Conservation (phyloP, 1,140 invertebrate species). For the Apis florea region DNA sequence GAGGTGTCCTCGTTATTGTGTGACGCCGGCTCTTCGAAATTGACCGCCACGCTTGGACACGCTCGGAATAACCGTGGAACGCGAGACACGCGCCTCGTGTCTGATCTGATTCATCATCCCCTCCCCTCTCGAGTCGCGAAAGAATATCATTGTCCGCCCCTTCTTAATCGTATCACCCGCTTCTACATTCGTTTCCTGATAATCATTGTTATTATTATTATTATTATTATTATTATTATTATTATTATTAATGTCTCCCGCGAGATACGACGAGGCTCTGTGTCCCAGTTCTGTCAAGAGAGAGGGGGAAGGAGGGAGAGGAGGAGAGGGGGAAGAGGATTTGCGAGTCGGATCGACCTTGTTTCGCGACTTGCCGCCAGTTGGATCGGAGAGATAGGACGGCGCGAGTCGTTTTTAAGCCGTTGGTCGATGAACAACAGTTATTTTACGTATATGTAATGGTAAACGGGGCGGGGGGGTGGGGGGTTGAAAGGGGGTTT, state of each 20-base stretch:
- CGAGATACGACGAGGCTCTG: background rate
- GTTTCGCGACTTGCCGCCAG: background rate
- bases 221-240: conserved; percentile 21
- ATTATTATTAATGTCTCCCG: background rate
- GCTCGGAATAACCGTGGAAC: background rate
- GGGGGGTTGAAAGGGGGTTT: too few species aligned
- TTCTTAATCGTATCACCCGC: background rate
- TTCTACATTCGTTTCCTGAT: conserved; percentile 11
- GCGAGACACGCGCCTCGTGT: background rate
- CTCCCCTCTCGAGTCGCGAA: conserved; percentile 2
- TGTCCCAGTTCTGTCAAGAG: background rate
- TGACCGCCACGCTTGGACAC: background rate
- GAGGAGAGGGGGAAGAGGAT: background rate
- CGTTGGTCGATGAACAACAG: too few species aligned
- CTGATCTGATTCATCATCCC: background rate
- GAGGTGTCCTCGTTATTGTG: conserved; percentile 41
- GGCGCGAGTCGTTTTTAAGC: too few species aligned
- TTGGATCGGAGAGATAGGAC: too few species aligned
- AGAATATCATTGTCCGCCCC: background rate
- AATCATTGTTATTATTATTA: conserved; percentile 25
- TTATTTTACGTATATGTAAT: too few species aligned
- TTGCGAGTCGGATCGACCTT: background rate
- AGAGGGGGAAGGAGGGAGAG: background rate
- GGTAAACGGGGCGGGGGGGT: too few species aligned
- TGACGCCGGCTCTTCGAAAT: conserved; percentile 39